phyloP scores from a whole-genome alignment of 2,113 vertebrate species.

The Pterocles burchelli region DNA sequence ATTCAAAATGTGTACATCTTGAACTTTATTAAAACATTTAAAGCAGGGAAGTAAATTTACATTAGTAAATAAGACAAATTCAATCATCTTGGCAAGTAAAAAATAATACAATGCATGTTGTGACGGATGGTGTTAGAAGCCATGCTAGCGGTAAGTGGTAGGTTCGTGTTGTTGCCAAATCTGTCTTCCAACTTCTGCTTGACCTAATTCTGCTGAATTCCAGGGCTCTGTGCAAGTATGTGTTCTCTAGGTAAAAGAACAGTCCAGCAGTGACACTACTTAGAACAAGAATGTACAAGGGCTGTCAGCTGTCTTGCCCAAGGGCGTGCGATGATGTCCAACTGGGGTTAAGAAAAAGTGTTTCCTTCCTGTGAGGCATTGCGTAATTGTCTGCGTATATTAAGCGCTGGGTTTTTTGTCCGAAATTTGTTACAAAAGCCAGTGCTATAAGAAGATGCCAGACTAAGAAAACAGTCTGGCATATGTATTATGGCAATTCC shows the following conservation, averaged over 20 bases:
- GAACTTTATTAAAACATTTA: neutral
- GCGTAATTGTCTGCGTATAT: neutral
- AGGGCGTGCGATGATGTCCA: neutral
- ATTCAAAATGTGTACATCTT: neutral
- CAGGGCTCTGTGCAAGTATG: neutral
- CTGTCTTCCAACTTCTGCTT: conserved; percentile 15
- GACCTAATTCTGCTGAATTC: conserved; percentile 35
- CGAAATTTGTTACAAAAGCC: conserved; percentile 26
- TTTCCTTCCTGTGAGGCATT: conserved; percentile 44
- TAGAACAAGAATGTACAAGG: conserved; percentile 24
- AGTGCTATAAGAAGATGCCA: neutral
- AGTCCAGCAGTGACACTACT: conserved; percentile 24
- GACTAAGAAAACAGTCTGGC: neutral
- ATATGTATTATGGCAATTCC: neutral
- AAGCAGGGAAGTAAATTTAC: neutral
- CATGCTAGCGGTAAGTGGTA: neutral
- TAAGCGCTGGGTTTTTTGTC: neutral
- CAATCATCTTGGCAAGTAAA: neutral
- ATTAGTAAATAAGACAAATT: neutral
- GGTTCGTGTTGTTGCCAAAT: neutral
- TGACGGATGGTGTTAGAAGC: neutral
- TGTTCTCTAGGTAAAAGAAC: conserved; percentile 34
- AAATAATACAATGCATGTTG: neutral
- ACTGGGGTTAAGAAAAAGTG: neutral
- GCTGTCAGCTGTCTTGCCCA: conserved; percentile 44